Evolutionary conservation across 1,140 invertebrate genomes (phyloP), one percentile per base, ranked within the genome.

Genomic region (Ceratina japonica): DNA sequence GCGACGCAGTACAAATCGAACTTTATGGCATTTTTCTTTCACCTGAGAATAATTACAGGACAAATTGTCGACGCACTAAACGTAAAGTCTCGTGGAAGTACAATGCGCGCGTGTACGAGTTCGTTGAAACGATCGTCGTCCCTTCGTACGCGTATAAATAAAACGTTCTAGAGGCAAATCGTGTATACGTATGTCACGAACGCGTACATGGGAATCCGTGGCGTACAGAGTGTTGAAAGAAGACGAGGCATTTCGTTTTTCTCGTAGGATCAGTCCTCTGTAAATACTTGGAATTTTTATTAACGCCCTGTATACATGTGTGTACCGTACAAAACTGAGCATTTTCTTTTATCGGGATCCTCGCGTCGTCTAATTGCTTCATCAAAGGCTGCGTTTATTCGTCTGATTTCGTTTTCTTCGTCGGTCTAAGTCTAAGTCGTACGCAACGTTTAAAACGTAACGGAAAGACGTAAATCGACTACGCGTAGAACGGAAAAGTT

Each of bases 1-100:
- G 10, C 68, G 10, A 54, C 49, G 63, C 37, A 49, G 68, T 78
- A 71, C 37, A 15, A 71, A 77, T 77, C 75, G 75, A 77, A 77
- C 75, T 77, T 77, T 77, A 77, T 71, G 75, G 68, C 75, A 71
- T 77, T 62, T 76, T 70, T n/a, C n/a, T 63, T 62, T 61, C 16
- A 77, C 75, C 75, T 77, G 75, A 77, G 75, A 77, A 71, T 77
- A 63, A 77, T 77, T 77, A 62, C 66, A 77, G 58, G 58, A 71
- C 63, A 78, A 69, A 71, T 71, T 54, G 68, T 78, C 63, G 24
- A 72, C 63, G 58, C 58, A 77, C 58, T 77, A 71, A 77, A 62
- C 63, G 8, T 52, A 72, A 71, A 51, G 54, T 59, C 31, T 16
- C n/a, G 52, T 75, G 22, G 22, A 68, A 77, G 58, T 62, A 62